These are phyloP conservation scores for Ophion ellenae DNA, from an alignment of 2,888 invertebrate genomes.

Conservation along the genomic window DNA sequence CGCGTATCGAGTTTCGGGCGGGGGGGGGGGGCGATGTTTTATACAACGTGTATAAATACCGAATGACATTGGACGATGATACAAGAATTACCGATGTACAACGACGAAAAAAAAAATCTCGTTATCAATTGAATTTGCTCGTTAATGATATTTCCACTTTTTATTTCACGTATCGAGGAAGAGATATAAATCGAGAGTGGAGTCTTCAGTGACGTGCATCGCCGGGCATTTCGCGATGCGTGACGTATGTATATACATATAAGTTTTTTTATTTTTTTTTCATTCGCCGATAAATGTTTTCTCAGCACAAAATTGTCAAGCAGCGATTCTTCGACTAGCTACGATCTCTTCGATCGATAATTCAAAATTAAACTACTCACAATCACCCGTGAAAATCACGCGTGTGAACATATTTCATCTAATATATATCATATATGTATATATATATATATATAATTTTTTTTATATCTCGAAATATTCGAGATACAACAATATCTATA, in stretches of 20 bases:
- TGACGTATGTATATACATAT: slow-evolving; percentile 34
- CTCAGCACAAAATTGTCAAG: slow-evolving; percentile 62
- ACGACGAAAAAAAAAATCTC: slow-evolving; percentile 42
- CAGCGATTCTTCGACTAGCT: slow-evolving; percentile 58
- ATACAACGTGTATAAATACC: slow-evolving; percentile 33
- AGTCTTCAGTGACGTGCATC: slow-evolving; percentile 37
- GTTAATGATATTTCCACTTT: neutral
- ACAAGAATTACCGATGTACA: slow-evolving; percentile 32
- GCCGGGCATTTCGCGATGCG: slow-evolving; percentile 15
- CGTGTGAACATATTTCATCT: slow-evolving; percentile 57
- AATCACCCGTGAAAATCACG: slow-evolving; percentile 56
- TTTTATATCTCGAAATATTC: slow-evolving; percentile 62
- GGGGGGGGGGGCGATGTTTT: neutral
- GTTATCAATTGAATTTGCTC: slow-evolving; percentile 24
- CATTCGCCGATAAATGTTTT: slow-evolving; percentile 21
- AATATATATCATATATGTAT: slow-evolving; percentile 58
- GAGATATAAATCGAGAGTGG: slow-evolving; percentile 62
- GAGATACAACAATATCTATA: slow-evolving; percentile 62
- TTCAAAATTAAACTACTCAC: slow-evolving; percentile 57
- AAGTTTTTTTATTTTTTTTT: neutral
- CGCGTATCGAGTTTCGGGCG: slow-evolving; percentile 33
- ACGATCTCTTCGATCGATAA: slow-evolving; percentile 57
- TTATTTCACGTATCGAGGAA: slow-evolving; percentile 36
- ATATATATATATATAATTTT: slow-evolving; percentile 44
- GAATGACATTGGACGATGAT: slow-evolving; percentile 48